Evolutionary conservation across 1,140 invertebrate genomes (phyloP).

Genomic region (Maniola jurtina): DNA sequence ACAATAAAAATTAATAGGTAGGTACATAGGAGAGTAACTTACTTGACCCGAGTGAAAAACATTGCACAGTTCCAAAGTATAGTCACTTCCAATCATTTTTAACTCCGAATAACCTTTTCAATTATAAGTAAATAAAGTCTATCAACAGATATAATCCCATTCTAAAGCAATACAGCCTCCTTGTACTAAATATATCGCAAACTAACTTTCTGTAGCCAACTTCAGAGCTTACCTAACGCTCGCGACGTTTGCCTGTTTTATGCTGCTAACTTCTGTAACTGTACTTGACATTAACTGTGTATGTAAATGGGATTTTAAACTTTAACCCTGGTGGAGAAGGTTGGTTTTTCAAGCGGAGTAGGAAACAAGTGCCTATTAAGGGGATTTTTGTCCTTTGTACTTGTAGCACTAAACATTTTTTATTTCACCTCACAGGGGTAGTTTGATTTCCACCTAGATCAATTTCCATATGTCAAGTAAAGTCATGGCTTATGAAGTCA

Average conservation of each 20-base stretch:
- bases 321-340: constrained; percentile 8
- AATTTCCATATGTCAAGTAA: no score
- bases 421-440: no score
- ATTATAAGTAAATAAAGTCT: constrained; percentile 21
- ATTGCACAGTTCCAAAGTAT: constrained; percentile 91
- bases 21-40: constrained; percentile 45
- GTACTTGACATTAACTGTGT: constrained; percentile 45
- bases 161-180: constrained; percentile 43
- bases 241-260: constrained; percentile 56
- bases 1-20: no score
- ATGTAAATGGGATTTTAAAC: constrained; percentile 19
- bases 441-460: no score
- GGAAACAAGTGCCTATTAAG: constrained; percentile 30
- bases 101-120: constrained; percentile 14
- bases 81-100: constrained; percentile 89
- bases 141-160: constrained; percentile 40
- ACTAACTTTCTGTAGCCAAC: constrained; percentile 54
- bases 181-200: constrained; percentile 25
- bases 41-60: constrained; percentile 94
- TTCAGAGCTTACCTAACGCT: constrained; percentile 41
- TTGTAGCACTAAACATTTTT: no score
- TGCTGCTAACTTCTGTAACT: constrained; percentile 55
- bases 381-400: constrained; percentile 1
- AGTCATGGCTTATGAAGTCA: no score
- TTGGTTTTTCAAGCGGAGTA: constrained; percentile 15